Evolutionary conservation across 1,140 invertebrate genomes (phyloP), one percentile per base, ranked within the genome.

Genomic region (Notospermus geniculatus): DNA sequence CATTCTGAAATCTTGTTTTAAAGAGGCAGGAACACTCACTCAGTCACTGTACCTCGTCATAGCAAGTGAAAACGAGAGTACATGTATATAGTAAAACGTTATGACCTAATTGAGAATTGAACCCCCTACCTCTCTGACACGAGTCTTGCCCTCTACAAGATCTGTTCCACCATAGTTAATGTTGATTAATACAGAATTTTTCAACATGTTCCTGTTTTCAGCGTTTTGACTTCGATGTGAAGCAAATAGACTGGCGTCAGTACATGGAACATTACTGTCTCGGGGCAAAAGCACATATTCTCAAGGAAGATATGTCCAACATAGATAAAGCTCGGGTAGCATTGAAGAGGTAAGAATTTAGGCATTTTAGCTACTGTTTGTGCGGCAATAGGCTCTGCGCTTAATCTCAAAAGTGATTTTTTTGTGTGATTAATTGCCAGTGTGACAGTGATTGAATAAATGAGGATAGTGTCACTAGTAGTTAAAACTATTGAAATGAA

Each of bases 181-280:
- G n/a, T n/a, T n/a, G n/a, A n/a, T n/a, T n/a, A n/a, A n/a, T n/a
- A n/a, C n/a, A n/a, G n/a, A 58, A 45, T 36, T 22, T 22, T 4
- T 25, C 23, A 9, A 32, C 17, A 13, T 30, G n/a, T 25, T 61
- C 9, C n/a, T 46, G 17, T 29, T 59, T 29, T 23, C 36, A 45
- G 36, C 36, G 19, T 23, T 64, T 60, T 19, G 23, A 41, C 39
- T 68, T 74, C 60, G 66, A 71, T 58, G 56, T 67, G 41, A 67
- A 32, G 41, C 41, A 43, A 17, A 71, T 82, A 13, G 55, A 78
- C 57, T 80, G 79, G 79, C 62, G 68, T 17, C 61, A 65, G 30
- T 80, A 80, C 62, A 70, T 79, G 64, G 68, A 77, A 60, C 68
- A 74, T 54, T 78, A 78, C 60, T 79, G 76, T 60, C 64, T 78